Evolutionary conservation across 2,888 invertebrate species (phyloP), one percentile per base, ranked within the genome.

Genomic region (Harmothoe impar): DNA sequence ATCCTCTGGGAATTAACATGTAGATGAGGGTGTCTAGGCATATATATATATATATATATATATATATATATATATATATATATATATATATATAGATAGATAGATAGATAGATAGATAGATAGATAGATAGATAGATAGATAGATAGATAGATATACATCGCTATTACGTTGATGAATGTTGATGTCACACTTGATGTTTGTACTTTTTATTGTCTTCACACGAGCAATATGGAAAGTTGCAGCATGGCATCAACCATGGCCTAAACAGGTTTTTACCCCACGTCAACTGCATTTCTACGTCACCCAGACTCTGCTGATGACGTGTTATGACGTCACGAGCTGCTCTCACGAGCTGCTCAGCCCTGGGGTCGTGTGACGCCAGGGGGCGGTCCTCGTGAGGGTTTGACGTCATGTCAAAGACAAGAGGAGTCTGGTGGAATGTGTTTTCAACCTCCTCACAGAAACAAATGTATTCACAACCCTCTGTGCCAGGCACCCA

Each of bases 361-460:
- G 91, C 90, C 91, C 93, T n/a, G 88, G 93, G 91, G 89, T 92
- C 78, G 17, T 91, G 90, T 81, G 92, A 77, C 72, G 94, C 93
- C 5, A 96, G 92, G 29, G 95, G 95, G 85, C 94, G 94, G 33
- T 93, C 93, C 93, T 96, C 96, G 25, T 94, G 94, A 0, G 96
- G 96, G 93, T 96, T 96, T 77, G 93, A 92, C 31, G 94, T 94
- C 89, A 96, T 93, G 89, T 96, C 96, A 92, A 95, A 96, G 23
- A 96, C 92, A 31, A 95, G 92, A n/a, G 96, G 96, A 3, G 95
- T 95, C 78, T 95, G 93, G 85, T 96, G 95, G 31, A 92, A 92
- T 35, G 92, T 93, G 20, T 95, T 92, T 56, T 93, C 72, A 10
- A 95, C 94, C 15, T 92, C 92, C 81, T 91, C 91, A 92, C 96